These are phyloP conservation scores for Propithecus deckenii DNA, from an alignment of 2,797 vertebrate genomes.

Conservation along the genomic window DNA sequence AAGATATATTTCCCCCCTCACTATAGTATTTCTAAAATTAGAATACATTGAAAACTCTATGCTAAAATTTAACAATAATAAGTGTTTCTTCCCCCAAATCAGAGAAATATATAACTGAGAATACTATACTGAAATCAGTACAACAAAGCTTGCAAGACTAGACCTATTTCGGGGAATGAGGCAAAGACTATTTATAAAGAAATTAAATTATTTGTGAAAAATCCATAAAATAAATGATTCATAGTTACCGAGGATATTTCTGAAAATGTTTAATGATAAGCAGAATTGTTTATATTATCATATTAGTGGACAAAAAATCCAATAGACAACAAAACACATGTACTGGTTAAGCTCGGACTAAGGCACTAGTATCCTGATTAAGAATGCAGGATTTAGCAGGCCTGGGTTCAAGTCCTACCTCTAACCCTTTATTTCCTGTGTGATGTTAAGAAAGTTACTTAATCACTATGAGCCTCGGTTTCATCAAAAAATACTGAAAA, in stretches of 20 bases:
- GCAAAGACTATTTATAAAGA: neutral
- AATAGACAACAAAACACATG: neutral
- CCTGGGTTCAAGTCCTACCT: neutral
- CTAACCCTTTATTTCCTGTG: neutral
- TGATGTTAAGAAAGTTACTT: neutral
- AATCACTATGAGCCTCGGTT: neutral
- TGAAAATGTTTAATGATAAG: conserved; percentile 27
- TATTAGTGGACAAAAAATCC: neutral
- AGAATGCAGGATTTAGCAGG: neutral
- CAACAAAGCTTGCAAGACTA: neutral
- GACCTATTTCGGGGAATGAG: neutral
- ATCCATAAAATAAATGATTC: neutral
- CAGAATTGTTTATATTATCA: neutral
- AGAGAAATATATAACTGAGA: neutral
- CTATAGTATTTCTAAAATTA: neutral
- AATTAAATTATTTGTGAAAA: neutral
- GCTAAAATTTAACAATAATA: neutral
- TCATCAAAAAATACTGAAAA: neutral
- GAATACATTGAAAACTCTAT: neutral
- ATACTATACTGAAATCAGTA: neutral
- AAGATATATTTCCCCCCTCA: neutral
- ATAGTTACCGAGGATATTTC: neutral
- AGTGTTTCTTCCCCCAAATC: neutral
- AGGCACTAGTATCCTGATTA: neutral
- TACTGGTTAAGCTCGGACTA: neutral